Evolutionary conservation across 2,113 vertebrate species (phyloP).

Genomic region (Anthoscopus minutus): DNA sequence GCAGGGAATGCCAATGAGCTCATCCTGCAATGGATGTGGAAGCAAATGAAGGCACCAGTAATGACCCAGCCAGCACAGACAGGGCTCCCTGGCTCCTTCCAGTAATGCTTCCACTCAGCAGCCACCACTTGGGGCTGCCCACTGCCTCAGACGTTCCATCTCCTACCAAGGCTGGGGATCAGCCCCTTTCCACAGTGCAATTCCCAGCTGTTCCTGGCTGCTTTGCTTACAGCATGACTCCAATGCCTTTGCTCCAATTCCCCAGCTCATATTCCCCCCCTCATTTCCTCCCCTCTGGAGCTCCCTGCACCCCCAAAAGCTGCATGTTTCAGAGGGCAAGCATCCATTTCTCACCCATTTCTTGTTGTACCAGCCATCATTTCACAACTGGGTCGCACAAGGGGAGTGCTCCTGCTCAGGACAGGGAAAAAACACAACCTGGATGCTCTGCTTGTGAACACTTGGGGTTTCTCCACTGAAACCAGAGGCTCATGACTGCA

Average conservation of each 20-base stretch:
- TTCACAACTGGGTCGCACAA: not conserved
- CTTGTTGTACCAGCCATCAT: not conserved
- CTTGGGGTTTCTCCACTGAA: not conserved
- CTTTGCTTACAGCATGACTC: not conserved
- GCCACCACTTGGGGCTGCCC: not conserved
- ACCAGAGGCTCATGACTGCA: not conserved
- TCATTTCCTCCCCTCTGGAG: not conserved
- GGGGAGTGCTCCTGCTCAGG: not conserved
- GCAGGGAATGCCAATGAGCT: conserved; percentile 52
- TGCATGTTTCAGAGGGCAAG: not conserved
- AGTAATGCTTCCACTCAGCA: conserved; percentile 32
- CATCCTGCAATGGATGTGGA: not conserved
- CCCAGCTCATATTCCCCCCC: not conserved
- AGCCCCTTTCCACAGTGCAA: not conserved
- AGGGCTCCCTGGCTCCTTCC: conserved; percentile 34
- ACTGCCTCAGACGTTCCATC: not conserved
- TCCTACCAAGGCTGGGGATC: not conserved
- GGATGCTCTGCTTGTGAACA: not conserved
- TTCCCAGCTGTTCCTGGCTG: not conserved
- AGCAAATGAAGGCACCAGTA: not conserved
- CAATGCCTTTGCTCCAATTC: not conserved
- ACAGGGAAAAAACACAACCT: not conserved
- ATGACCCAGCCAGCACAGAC: conserved; percentile 18
- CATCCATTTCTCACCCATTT: not conserved
- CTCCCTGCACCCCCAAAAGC: not conserved